Conservation (phyloP, 2,113 vertebrate species). For the Tiliqua scincoides region DNA sequence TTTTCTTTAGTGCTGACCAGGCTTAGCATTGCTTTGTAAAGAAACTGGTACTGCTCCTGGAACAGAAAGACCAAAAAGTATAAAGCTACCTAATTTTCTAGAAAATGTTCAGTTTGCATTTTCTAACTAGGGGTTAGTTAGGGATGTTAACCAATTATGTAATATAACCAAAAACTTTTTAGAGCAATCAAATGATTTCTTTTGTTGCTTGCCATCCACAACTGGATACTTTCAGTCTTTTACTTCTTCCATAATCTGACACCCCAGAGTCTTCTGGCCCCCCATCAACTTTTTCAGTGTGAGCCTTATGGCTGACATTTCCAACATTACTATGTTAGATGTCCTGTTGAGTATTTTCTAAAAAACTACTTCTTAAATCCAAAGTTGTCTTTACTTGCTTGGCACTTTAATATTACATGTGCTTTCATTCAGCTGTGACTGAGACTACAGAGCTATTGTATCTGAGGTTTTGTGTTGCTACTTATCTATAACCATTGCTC, state of each 20-base stretch:
- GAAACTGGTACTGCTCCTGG: constrained; percentile 95
- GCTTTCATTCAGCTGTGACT: background rate
- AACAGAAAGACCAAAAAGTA: constrained; percentile 55
- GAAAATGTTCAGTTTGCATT: constrained; percentile 8
- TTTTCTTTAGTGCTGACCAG: constrained; percentile 91
- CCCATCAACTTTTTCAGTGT: background rate
- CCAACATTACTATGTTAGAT: no score
- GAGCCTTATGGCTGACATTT: background rate
- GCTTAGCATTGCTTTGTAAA: constrained; percentile 94
- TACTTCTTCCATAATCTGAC: background rate
- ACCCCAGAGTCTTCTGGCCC: background rate
- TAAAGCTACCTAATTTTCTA: background rate
- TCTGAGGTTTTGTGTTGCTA: background rate
- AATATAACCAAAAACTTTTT: background rate
- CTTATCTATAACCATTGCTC: background rate
- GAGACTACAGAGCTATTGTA: background rate
- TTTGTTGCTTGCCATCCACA: background rate
- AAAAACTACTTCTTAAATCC: background rate
- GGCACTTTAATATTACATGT: background rate
- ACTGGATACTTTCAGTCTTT: background rate
- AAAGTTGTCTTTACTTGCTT: background rate
- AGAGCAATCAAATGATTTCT: background rate
- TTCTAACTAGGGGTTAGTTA: background rate
- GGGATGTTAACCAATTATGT: background rate
- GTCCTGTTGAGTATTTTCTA: background rate